Conservation (phyloP, 1,140 invertebrate species). For the Bombus superbus region DNA sequence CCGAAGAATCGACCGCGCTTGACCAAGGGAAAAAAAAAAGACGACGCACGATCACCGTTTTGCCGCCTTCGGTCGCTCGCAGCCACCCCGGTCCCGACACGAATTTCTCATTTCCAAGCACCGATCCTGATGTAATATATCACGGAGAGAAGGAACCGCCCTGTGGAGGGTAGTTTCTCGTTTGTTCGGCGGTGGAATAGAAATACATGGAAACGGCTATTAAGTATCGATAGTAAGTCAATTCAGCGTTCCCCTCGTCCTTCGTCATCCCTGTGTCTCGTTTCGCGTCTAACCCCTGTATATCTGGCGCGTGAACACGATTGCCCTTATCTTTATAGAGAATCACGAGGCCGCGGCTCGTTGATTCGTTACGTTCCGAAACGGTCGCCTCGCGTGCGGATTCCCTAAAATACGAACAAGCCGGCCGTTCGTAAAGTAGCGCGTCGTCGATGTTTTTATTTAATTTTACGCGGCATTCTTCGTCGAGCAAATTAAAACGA, state of each 20-base stretch:
- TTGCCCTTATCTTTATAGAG: constrained; percentile 49
- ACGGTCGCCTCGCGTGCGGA: constrained; percentile 11
- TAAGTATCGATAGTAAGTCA: constrained; percentile 58
- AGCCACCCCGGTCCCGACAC: too few species aligned
- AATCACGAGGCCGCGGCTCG: constrained; percentile 37
- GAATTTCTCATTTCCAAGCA: not conserved
- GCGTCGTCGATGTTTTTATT: not conserved
- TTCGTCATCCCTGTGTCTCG: constrained; percentile 9
- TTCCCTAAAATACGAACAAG: not conserved
- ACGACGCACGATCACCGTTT: not conserved
- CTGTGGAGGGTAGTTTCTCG: not conserved
- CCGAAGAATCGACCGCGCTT: not conserved
- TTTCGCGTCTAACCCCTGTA: not conserved
- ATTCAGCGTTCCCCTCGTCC: constrained; percentile 40
- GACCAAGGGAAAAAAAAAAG: not conserved
- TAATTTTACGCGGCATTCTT: not conserved
- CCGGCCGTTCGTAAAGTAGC: not conserved
- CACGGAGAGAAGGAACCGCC: constrained; percentile 47
- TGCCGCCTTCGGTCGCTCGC: not conserved
- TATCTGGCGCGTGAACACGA: constrained; percentile 20
- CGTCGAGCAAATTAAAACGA: not conserved
- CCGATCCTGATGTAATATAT: constrained; percentile 43
- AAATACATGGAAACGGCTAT: constrained; percentile 47
- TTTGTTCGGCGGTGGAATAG: constrained; percentile 20
- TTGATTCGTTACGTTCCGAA: not conserved